Evolutionary conservation across 1,140 invertebrate genomes (phyloP).

Genomic region (Battus philenor): DNA sequence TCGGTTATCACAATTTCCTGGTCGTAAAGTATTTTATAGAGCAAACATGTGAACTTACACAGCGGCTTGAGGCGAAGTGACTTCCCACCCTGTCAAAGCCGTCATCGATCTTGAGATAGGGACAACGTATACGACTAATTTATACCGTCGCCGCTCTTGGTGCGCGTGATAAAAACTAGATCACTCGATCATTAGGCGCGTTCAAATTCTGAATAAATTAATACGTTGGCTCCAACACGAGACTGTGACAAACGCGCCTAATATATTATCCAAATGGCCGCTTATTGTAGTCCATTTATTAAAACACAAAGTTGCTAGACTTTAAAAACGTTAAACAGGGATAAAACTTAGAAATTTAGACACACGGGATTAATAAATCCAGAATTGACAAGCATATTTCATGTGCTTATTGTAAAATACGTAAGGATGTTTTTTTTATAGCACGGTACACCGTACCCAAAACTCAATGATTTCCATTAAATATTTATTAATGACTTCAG

Average conservation of each 20-base stretch:
- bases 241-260: conserved; percentile 2
- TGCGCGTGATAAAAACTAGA: conserved; percentile 33
- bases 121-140: conserved; percentile 30
- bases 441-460: too few species aligned
- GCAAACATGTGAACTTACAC: conserved; percentile 30
- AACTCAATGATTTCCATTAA: too few species aligned
- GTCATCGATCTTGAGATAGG: conserved; percentile 32
- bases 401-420: too few species aligned
- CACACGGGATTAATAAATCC: too few species aligned
- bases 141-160: conserved; percentile 35
- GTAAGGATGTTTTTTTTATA: too few species aligned
- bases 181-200: conserved; percentile 28
- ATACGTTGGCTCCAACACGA: too few species aligned
- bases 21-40: conserved; percentile 26
- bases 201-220: conserved; percentile 18
- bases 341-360: too few species aligned
- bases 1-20: conserved; percentile 4
- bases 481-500: too few species aligned
- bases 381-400: too few species aligned
- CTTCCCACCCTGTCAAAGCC: conserved; percentile 39
- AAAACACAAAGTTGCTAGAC: too few species aligned
- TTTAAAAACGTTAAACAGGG: too few species aligned
- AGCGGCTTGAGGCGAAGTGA: conserved; percentile 6
- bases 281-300: conserved; percentile 1
- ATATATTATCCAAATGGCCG: conserved; percentile 1